Base-by-base conservation (phyloP, 2,797 vertebrate species). In the Thaleichthys pacificus region DNA sequence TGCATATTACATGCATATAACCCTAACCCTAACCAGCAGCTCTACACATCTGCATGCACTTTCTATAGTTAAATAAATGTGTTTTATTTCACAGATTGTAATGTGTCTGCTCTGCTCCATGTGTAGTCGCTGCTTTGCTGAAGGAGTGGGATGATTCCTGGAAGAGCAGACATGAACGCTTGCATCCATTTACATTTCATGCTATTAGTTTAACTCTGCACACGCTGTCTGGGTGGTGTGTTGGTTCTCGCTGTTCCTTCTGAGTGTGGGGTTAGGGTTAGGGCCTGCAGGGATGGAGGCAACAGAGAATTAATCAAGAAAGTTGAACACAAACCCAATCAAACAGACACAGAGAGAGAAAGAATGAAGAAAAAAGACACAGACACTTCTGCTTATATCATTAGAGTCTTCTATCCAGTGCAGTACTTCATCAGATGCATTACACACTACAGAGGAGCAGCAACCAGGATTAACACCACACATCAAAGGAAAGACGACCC, bases 251-350 rank as follows among this genome's bases (percentile, higher is more conserved):
- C 51, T 77, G 72, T 70, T 64, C 35, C 35, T 42, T 75, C 60
- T 71, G 38, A 1, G 62, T 61, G 62, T 70, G 11, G 15, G 56
- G 61, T 30, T 30, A 30, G 28, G 28, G 28, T 30, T 30, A 30
- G 72, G 67, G 72, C 47, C 74, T 12, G 28, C 19, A 69, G 70
- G 78, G 76, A 69, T 72, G 61, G 71, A 71, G 72, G 71, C 56
- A 76, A 72, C 77, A 80, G 80, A 77, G 60, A 86, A 70, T 62
- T 74, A 77, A 86, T 87, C 85, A 86, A 75, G 73, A 76, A 84
- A 83, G 70, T 87, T 86, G 22, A 87, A 78, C 76, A 81, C 73
- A 88, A 90, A 90, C 89, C 86, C 82, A 90, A 86, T 92, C 88
- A 87, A 83, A 84, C 61, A 79, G 70, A 82, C 70, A 78, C 70